Percentiles rank a stretch among this genome's conserved stretches.
Conservation (phyloP, 2,113 vertebrate species). For the Stigmatopora argus region DNA sequence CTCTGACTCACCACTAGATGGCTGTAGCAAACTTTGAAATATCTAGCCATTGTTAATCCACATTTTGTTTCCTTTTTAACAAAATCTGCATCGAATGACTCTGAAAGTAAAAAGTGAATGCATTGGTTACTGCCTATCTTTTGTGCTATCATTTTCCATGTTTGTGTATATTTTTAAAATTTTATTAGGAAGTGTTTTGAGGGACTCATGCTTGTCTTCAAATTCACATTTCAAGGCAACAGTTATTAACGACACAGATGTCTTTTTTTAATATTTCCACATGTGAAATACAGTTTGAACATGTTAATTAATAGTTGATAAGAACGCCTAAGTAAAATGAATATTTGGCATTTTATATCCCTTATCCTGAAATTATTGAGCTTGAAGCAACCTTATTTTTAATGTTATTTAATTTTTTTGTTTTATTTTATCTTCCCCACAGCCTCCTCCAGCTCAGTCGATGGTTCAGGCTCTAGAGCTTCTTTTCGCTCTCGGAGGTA, state of each 20-base stretch:
- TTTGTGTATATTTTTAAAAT: not conserved
- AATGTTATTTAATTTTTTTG: not conserved
- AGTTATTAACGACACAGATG: too few species aligned
- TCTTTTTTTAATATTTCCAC: too few species aligned
- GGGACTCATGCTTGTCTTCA: too few species aligned
- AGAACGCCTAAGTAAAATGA: not conserved
- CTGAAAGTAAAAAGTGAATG: too few species aligned
- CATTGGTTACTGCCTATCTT: not conserved
- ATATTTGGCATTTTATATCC: not conserved
- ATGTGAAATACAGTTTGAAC: slow-evolving; percentile 14
- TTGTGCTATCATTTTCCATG: not conserved
- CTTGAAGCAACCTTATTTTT: not conserved
- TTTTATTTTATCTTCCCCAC: slow-evolving; percentile 7
- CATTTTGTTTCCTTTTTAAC: not conserved
- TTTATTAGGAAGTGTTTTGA: too few species aligned
- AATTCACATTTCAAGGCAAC: too few species aligned
- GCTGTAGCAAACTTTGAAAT: not conserved
- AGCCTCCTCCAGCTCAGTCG: slow-evolving; percentile 96
- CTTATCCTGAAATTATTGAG: not conserved
- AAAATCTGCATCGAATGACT: too few species aligned
- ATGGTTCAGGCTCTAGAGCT: slow-evolving; percentile 97
- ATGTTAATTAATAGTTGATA: not conserved
- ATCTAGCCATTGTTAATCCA: not conserved
- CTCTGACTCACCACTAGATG: not conserved
- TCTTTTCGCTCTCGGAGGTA: slow-evolving; percentile 94